A percentile compares a stretch with the other conserved stretches of the same genome.
Conservation (phyloP, 1,140 invertebrate species). For the Hycleus phaleratus region DNA sequence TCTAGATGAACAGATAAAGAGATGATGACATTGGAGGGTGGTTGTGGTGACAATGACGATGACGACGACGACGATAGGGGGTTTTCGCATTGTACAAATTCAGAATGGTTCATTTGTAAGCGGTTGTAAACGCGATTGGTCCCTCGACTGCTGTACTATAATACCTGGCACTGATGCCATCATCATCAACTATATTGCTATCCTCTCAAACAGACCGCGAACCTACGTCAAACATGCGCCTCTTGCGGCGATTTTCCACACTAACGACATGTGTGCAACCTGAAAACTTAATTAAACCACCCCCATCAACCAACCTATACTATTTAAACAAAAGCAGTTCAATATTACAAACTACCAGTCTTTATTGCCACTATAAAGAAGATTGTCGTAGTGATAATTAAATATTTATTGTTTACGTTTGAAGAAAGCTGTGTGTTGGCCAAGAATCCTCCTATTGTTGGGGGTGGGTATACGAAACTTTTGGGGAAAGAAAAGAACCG, state of each 20-base stretch:
- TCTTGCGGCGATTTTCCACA: constrained; percentile 21
- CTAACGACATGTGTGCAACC: constrained; percentile 29
- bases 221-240: constrained; percentile 20
- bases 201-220: constrained; percentile 38
- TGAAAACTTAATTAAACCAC: constrained; percentile 33
- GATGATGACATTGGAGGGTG: too few species aligned
- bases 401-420: too few species aligned
- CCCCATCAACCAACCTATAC: neutral
- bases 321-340: neutral
- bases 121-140: constrained; percentile 38
- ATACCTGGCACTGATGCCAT: constrained; percentile 33
- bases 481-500: too few species aligned
- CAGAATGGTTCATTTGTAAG: constrained; percentile 29
- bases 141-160: constrained; percentile 37
- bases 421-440: too few species aligned
- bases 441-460: too few species aligned
- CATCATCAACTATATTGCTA: constrained; percentile 41
- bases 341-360: too few species aligned
- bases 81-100: neutral
- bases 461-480: too few species aligned
- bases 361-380: too few species aligned
- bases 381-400: too few species aligned
- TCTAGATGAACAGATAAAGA: too few species aligned
- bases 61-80: too few species aligned
- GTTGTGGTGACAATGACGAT: too few species aligned